Percentiles rank a stretch among this genome's conserved stretches.
Conservation (phyloP, 2,113 vertebrate genomes). For the Perca flavescens region DNA sequence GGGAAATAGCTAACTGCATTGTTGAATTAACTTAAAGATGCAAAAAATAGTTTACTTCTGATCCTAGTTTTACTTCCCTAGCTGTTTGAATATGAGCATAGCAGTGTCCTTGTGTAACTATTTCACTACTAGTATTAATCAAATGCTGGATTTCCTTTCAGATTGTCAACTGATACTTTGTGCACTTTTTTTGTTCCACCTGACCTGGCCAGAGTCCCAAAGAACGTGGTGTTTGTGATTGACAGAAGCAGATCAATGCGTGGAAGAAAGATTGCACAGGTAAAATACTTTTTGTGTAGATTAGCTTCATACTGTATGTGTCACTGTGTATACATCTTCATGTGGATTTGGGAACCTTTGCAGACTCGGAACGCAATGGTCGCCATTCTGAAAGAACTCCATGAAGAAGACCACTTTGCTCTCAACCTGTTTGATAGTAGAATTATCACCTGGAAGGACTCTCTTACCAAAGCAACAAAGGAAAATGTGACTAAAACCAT, state of each 20-base stretch:
- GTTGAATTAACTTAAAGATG: not conserved
- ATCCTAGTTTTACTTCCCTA: not conserved
- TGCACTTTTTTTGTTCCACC: slow-evolving; percentile 84
- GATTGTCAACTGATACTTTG: slow-evolving; percentile 87
- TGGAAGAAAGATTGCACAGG: slow-evolving; percentile 79
- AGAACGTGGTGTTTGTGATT: slow-evolving; percentile 85
- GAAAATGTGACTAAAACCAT: slow-evolving; percentile 69
- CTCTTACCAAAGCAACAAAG: slow-evolving; percentile 66
- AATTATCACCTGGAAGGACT: slow-evolving; percentile 47
- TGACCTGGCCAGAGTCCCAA: slow-evolving; percentile 73
- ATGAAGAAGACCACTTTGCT: slow-evolving; percentile 77
- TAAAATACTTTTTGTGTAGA: slow-evolving; percentile 42
- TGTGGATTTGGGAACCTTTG: slow-evolving; percentile 3
- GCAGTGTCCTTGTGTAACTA: not conserved
- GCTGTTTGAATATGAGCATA: not conserved
- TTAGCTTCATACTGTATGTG: not conserved
- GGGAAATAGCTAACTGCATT: not conserved
- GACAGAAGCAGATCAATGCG: slow-evolving; percentile 81
- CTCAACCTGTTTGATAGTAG: slow-evolving; percentile 47
- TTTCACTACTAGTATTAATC: not conserved
- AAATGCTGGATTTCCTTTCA: slow-evolving; percentile 52
- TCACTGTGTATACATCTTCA: not conserved
- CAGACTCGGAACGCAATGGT: slow-evolving; percentile 77
- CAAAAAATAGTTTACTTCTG: not conserved
- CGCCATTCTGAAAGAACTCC: slow-evolving; percentile 77